These are phyloP conservation scores for Formicarius rufipectus DNA, from an alignment of 2,113 vertebrate species.

Conservation along the genomic window DNA sequence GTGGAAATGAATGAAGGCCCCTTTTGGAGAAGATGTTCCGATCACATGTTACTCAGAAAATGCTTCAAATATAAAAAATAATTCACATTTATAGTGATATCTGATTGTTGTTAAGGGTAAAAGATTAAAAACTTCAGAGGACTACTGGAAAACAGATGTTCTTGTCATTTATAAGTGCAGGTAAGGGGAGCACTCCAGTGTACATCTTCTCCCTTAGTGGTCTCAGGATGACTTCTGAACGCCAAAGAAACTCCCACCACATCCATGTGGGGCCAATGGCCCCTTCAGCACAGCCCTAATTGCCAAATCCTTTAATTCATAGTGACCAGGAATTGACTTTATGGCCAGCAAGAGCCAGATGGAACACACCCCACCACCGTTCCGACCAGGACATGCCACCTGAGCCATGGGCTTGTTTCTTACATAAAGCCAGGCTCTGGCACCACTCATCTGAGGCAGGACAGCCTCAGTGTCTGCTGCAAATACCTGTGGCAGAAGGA, in stretches of 20 bases:
- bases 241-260: not conserved
- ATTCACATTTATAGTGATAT: not conserved
- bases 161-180: not conserved
- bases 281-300: not conserved
- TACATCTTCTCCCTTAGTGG: not conserved
- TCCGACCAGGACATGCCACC: not conserved
- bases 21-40: not conserved
- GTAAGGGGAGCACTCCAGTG: not conserved
- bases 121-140: not conserved
- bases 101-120: not conserved
- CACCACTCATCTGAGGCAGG: not conserved
- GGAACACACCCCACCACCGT: fast-evolving
- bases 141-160: not conserved
- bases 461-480: not conserved
- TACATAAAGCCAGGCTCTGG: not conserved
- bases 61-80: not conserved
- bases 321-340: not conserved
- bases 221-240: not conserved
- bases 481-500: not conserved
- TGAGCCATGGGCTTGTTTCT: not conserved
- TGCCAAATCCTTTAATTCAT: not conserved
- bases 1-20: not conserved
- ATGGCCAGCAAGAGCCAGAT: not conserved
- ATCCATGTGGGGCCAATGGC: not conserved
- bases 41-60: not conserved